A percentile compares a stretch with the other conserved stretches of the same genome.
phyloP scores from a whole-genome alignment of 2,797 vertebrate genomes.

The Mus spretus region DNA sequence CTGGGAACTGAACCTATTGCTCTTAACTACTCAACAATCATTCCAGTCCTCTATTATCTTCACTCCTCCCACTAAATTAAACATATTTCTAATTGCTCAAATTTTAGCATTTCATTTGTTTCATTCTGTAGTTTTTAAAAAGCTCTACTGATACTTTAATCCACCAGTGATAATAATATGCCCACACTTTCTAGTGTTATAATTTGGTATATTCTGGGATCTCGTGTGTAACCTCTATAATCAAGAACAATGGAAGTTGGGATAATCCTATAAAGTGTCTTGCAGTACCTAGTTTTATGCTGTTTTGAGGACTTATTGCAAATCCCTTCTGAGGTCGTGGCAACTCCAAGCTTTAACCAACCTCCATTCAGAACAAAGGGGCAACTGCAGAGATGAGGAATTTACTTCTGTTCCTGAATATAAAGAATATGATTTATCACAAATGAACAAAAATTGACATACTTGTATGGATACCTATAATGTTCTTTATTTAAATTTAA shows the following conservation, averaged over 20 bases:
- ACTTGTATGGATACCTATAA: not conserved
- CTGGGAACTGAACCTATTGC: not conserved
- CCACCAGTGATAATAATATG: not conserved
- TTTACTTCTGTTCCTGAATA: not conserved
- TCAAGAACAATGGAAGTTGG: not conserved
- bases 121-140: not conserved
- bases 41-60: not conserved
- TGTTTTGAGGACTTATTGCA: not conserved
- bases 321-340: not conserved
- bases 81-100: not conserved
- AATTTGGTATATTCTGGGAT: not conserved
- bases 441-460: not conserved
- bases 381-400: not conserved
- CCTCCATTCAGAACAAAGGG: accelerated
- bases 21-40: not conserved
- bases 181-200: not conserved
- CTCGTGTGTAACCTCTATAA: not conserved
- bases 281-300: not conserved
- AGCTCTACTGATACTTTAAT: not conserved
- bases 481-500: not conserved
- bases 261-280: not conserved
- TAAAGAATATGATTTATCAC: not conserved
- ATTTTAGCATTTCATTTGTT: slow-evolving; percentile 20
- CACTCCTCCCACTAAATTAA: not conserved
- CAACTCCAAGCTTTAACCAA: not conserved